A percentile compares a stretch with the other conserved stretches of the same genome.
Conservation (phyloP, 1,140 invertebrate genomes). For the Tyrophagus putrescentiae region DNA sequence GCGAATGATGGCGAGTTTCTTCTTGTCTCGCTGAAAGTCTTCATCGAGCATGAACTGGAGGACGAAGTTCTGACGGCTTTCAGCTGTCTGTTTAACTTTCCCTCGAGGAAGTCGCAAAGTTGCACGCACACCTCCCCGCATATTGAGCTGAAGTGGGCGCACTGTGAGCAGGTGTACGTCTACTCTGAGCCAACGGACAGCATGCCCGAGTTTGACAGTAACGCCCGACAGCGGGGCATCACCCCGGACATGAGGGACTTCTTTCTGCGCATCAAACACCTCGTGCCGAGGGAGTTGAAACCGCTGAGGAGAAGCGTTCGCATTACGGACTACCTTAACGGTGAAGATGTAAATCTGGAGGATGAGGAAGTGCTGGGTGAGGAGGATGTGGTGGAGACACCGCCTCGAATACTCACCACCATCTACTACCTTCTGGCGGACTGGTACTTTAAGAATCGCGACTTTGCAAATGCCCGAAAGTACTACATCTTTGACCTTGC, state of each 20-base stretch:
- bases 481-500: slow-evolving; percentile 70
- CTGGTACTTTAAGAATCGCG: slow-evolving; percentile 78
- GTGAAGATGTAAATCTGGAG: slow-evolving; percentile 24
- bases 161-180: slow-evolving; percentile 58
- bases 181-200: slow-evolving; percentile 57
- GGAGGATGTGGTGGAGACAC: too few relatives aligned
- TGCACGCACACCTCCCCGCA: slow-evolving; percentile 9
- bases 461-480: slow-evolving; percentile 51
- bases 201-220: slow-evolving; percentile 65
- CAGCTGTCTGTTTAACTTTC: slow-evolving; percentile 21
- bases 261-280: slow-evolving; percentile 52
- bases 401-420: too few relatives aligned
- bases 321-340: slow-evolving; percentile 32
- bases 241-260: slow-evolving; percentile 44
- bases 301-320: slow-evolving; percentile 25
- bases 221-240: slow-evolving; percentile 19
- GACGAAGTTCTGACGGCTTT: slow-evolving; percentile 19
- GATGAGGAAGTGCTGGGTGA: too few relatives aligned
- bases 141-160: slow-evolving; percentile 53
- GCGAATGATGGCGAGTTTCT: slow-evolving; percentile 21
- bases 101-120: background rate
- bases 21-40: background rate
- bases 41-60: slow-evolving; percentile 14
- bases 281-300: slow-evolving; percentile 45
- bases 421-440: slow-evolving; percentile 79